phyloP scores from a whole-genome alignment of 2,888 invertebrate species.

The Ligdia adustata region DNA sequence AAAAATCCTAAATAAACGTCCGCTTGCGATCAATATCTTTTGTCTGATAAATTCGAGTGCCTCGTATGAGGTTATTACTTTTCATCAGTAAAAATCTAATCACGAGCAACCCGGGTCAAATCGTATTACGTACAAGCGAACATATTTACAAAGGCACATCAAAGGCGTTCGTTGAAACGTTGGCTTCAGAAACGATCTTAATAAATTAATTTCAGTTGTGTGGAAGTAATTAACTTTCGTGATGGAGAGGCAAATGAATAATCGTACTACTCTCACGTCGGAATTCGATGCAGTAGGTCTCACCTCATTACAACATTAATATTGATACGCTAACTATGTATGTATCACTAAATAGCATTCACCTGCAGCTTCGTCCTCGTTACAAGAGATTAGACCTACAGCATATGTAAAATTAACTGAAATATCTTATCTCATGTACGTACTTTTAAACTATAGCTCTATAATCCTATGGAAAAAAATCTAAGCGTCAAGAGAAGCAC shows the following conservation, averaged over 20 bases:
- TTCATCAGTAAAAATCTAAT: slow-evolving; percentile 35
- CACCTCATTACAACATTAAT: slow-evolving; percentile 5
- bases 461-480: too few species aligned
- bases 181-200: slow-evolving; percentile 22
- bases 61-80: slow-evolving; percentile 26
- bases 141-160: slow-evolving; percentile 33
- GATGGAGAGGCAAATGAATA: slow-evolving; percentile 32
- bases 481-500: too few species aligned
- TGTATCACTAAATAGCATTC: too few species aligned
- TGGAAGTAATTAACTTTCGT: slow-evolving; percentile 28
- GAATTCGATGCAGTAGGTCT: slow-evolving; percentile 45
- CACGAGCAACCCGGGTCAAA: slow-evolving; percentile 28
- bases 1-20: slow-evolving; percentile 17
- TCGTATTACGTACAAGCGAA: slow-evolving; percentile 26
- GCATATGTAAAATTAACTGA: too few species aligned
- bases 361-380: too few species aligned
- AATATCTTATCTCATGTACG: too few species aligned
- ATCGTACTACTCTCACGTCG: slow-evolving; percentile 41
- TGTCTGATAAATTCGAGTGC: slow-evolving; percentile 33
- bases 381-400: too few species aligned
- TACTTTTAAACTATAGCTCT: too few species aligned
- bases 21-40: slow-evolving; percentile 27
- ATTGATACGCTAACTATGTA: background rate
- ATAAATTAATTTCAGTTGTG: slow-evolving; percentile 30
- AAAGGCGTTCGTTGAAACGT: slow-evolving; percentile 25